Evolutionary conservation across 2,113 vertebrate species (phyloP).

Genomic region (Oreocharis arfaki): DNA sequence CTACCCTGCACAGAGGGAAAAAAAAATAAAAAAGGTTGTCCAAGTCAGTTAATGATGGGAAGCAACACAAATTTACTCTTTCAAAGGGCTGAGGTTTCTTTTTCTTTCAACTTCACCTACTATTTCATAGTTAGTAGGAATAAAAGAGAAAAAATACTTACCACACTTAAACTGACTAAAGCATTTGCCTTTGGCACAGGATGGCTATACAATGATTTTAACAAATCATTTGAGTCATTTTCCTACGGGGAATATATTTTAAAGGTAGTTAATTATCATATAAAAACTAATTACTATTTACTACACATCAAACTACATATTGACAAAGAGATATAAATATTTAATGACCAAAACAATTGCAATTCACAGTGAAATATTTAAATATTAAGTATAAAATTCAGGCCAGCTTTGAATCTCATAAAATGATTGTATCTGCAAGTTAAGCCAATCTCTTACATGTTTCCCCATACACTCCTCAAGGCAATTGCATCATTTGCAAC

Average conservation of each 20-base stretch:
- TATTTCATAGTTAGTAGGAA: background rate
- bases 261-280: background rate
- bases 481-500: background rate
- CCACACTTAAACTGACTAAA: constrained; percentile 91
- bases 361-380: background rate
- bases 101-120: background rate
- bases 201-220: constrained; percentile 87
- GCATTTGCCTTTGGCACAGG: constrained; percentile 91
- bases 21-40: background rate
- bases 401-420: background rate
- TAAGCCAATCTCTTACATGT: background rate
- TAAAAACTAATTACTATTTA: background rate
- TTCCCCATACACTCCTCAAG: background rate
- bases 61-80: background rate
- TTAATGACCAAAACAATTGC: background rate
- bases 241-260: constrained; percentile 75
- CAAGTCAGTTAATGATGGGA: background rate
- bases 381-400: background rate
- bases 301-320: background rate
- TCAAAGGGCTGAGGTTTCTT: background rate
- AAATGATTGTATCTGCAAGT: background rate
- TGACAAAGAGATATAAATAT: background rate
- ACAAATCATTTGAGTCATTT: constrained; percentile 89
- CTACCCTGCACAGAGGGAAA: background rate
- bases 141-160: constrained; percentile 70